Percentiles rank a stretch among this genome's conserved stretches.
phyloP scores from a whole-genome alignment of 2,888 invertebrate species.

The Ochropleura leucogaster region DNA sequence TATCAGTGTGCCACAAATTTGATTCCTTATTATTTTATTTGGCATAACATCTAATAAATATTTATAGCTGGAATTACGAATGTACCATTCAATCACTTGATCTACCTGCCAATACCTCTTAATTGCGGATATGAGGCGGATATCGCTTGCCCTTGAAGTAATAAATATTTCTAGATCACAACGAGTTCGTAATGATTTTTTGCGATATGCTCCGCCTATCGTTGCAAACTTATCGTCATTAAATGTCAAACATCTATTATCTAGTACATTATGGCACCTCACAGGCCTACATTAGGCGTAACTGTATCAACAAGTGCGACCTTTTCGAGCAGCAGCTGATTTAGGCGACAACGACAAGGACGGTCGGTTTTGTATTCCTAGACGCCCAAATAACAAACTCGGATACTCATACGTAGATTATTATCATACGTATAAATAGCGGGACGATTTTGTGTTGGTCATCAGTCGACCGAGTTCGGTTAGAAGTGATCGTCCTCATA shows the following conservation, averaged over 20 bases:
- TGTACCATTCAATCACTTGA: slow-evolving; percentile 22
- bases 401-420: slow-evolving; percentile 75
- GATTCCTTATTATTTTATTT: slow-evolving; percentile 38
- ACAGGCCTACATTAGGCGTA: slow-evolving; percentile 54
- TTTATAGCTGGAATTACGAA: slow-evolving; percentile 23
- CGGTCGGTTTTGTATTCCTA: slow-evolving; percentile 72
- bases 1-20: background rate
- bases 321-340: slow-evolving; percentile 66
- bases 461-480: slow-evolving; percentile 80
- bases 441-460: slow-evolving; percentile 66
- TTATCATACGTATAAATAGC: slow-evolving; percentile 82
- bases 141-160: slow-evolving; percentile 70
- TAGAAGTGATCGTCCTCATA: slow-evolving; percentile 80
- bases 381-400: slow-evolving; percentile 72
- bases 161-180: slow-evolving; percentile 70
- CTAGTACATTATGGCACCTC: slow-evolving; percentile 31
- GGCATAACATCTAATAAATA: slow-evolving; percentile 41
- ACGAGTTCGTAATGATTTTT: slow-evolving; percentile 63
- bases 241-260: slow-evolving; percentile 77
- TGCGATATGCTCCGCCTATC: slow-evolving; percentile 57
- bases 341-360: slow-evolving; percentile 74
- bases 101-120: slow-evolving; percentile 43
- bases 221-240: slow-evolving; percentile 57
- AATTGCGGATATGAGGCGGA: slow-evolving; percentile 73
- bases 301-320: slow-evolving; percentile 60